Conservation (phyloP, 2,113 vertebrate species). For the Xyliphius kryptos region DNA sequence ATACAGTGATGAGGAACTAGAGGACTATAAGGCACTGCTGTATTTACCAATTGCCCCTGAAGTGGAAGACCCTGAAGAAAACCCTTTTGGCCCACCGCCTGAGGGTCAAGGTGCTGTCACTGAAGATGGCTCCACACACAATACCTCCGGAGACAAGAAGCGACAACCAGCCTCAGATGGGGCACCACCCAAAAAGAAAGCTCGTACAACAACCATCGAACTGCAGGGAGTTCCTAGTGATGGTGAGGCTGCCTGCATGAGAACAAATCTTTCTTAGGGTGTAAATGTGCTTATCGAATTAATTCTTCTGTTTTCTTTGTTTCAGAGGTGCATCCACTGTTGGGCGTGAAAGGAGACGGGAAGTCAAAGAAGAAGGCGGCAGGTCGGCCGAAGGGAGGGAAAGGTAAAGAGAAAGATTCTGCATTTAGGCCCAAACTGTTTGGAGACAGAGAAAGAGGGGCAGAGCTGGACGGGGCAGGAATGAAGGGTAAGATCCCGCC, state of each 20-base stretch:
- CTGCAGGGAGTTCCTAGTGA: slow-evolving; percentile 95
- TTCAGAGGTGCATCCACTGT: slow-evolving; percentile 92
- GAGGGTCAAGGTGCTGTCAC: slow-evolving; percentile 68
- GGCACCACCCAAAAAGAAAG: slow-evolving; percentile 90
- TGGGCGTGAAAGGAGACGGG: slow-evolving; percentile 97
- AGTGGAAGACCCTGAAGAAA: slow-evolving; percentile 96
- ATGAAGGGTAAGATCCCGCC: slow-evolving; percentile 86
- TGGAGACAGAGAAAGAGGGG: slow-evolving; percentile 82
- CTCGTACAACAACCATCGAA: slow-evolving; percentile 94
- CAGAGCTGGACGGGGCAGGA: slow-evolving; percentile 59
- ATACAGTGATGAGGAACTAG: slow-evolving; percentile 93
- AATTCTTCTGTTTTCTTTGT: neutral
- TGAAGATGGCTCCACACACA: slow-evolving; percentile 63
- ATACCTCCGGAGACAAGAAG: slow-evolving; percentile 73
- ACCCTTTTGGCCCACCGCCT: slow-evolving; percentile 89
- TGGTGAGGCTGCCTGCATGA: slow-evolving; percentile 65
- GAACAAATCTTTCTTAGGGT: too few species aligned
- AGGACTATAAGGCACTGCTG: slow-evolving; percentile 88
- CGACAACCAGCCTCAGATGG: slow-evolving; percentile 82
- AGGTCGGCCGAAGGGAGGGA: slow-evolving; percentile 96
- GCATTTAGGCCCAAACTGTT: slow-evolving; percentile 94
- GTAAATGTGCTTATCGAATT: too few species aligned
- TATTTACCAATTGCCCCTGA: slow-evolving; percentile 96
- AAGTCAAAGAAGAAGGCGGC: slow-evolving; percentile 99
- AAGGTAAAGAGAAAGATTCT: slow-evolving; percentile 99